Base-by-base conservation (phyloP, 2,888 invertebrate genomes). In the Psylliodes chrysocephalus region DNA sequence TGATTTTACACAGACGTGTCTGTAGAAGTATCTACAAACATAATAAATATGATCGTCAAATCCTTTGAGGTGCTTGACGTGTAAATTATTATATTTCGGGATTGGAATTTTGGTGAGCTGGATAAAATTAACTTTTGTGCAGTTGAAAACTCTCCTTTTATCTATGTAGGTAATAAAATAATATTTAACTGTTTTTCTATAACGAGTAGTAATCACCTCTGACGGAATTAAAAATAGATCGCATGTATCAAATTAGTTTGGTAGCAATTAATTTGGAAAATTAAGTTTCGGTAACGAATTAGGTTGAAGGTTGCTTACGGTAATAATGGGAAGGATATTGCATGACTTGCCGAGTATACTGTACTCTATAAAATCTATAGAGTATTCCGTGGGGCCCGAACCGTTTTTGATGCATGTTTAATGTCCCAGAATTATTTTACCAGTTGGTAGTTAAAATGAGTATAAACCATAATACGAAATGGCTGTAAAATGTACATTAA, bases 21-120 rank as follows among this genome's bases (percentile, higher is more conserved):
- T 71, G 71, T 73, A 76, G 76, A n/a, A n/a, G n/a, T n/a, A n/a
- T n/a, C n/a, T n/a, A n/a, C n/a, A n/a, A n/a, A n/a, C n/a, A 77
- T 77, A 77, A n/a, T 77, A 77, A 77, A 78, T 77, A 78, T 77
- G 75, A 77, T 77, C 77, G 73, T 38, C 38, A 40, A 59, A 28
- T 49, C 28, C 49, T 14, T 30, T 28, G 28, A 49, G 22, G 46
- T 46, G 33, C 18, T 19, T 53, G 53, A 53, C 53, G 54, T 54
- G 19, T 19, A 54, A 54, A 54, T 54, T 54, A 40, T 40, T 54
- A 54, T 40, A 22, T 38, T 54, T 22, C 18, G 40, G 40, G 54
- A 54, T 54, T 54, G 40, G 10, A 35, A 35, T 35, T 35, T 35
- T 35, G 35, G 4, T 10, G 30, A 8, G 25, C 7, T 25, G 25